Conservation (phyloP, 1,140 invertebrate genomes). For the Heliconius hewitsoni region DNA sequence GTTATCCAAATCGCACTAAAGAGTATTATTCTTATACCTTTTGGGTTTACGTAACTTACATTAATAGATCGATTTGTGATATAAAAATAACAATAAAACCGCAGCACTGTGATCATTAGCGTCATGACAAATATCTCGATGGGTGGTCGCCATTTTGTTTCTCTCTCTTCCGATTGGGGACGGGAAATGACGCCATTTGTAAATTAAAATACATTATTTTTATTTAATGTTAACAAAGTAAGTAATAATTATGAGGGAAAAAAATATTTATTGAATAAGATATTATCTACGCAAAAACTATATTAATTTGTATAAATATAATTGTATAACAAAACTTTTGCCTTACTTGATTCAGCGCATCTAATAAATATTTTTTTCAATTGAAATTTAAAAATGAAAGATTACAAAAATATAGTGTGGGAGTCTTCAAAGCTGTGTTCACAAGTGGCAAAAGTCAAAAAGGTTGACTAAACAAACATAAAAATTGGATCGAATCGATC, state of each 20-base stretch:
- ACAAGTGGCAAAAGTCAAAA: slow-evolving; percentile 47
- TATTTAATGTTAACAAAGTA: neutral
- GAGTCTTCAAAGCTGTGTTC: slow-evolving; percentile 48
- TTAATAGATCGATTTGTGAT: slow-evolving; percentile 40
- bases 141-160: slow-evolving; percentile 57
- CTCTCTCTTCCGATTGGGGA: slow-evolving; percentile 42
- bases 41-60: slow-evolving; percentile 4
- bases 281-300: no score
- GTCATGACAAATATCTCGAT: slow-evolving; percentile 54
- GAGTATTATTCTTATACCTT: neutral
- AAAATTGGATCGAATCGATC: slow-evolving; percentile 73
- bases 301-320: no score
- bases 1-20: neutral
- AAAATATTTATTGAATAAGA: no score
- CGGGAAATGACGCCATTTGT: slow-evolving; percentile 7
- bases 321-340: no score
- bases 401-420: slow-evolving; percentile 46
- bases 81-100: slow-evolving; percentile 25
- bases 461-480: slow-evolving; percentile 66
- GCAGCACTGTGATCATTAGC: slow-evolving; percentile 37
- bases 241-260: no score
- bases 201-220: slow-evolving; percentile 8
- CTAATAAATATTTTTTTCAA: neutral
- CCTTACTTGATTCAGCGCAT: no score
- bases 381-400: neutral